These are phyloP conservation scores for Heterotis niloticus DNA, from an alignment of 2,113 vertebrate genomes.

Conservation along the genomic window DNA sequence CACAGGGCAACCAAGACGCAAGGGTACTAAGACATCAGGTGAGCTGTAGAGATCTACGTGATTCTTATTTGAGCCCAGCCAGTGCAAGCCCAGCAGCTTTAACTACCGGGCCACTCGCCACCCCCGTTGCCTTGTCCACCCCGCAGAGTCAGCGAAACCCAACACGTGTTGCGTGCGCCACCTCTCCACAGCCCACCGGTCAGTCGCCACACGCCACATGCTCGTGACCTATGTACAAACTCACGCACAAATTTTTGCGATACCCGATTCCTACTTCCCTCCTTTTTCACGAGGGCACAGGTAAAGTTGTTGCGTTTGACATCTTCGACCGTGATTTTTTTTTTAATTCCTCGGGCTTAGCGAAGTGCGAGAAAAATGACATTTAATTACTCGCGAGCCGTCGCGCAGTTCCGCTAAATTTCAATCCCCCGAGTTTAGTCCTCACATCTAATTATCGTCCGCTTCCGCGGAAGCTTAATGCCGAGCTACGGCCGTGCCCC, in stretches of 20 bases:
- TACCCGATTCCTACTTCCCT: background rate
- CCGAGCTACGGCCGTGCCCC: constrained; percentile 38
- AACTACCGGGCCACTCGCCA: too few relatives aligned
- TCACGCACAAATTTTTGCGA: background rate
- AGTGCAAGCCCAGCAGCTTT: too few relatives aligned
- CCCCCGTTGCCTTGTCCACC: background rate
- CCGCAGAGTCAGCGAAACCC: background rate
- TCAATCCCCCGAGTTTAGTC: constrained; percentile 62
- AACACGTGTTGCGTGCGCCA: background rate
- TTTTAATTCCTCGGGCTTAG: constrained; percentile 21
- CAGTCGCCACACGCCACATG: background rate
- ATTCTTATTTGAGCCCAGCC: too few relatives aligned
- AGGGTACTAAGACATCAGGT: too few relatives aligned
- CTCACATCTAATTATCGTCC: constrained; percentile 69
- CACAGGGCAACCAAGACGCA: too few relatives aligned
- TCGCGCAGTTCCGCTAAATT: constrained; percentile 63
- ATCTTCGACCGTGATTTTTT: constrained; percentile 47
- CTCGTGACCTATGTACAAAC: background rate
- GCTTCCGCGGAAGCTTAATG: constrained; percentile 61
- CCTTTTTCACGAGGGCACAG: constrained; percentile 17
- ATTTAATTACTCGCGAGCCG: constrained; percentile 68
- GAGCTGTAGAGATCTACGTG: too few relatives aligned
- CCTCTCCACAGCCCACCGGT: background rate
- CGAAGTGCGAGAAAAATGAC: constrained; percentile 59
- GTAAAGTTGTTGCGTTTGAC: constrained; percentile 32